Conservation (phyloP, 2,113 vertebrate species). For the Willisornis vidua region DNA sequence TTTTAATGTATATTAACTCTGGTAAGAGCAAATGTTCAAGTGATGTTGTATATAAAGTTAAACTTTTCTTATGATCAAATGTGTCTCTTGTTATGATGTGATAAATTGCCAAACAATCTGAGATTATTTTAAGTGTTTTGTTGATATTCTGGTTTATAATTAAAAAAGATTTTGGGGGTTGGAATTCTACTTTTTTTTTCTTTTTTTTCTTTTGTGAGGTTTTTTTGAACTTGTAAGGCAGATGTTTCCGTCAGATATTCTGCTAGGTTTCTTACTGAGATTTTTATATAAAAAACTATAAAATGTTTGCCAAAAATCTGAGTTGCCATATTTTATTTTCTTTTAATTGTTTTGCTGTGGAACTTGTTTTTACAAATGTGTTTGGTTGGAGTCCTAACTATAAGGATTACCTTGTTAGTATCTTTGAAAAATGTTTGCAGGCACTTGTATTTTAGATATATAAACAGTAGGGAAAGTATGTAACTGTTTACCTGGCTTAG, state of each 20-base stretch:
- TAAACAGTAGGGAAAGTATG: not conserved
- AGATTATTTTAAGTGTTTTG: slow-evolving; percentile 80
- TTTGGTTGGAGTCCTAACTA: not conserved
- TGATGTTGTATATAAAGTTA: slow-evolving; percentile 78
- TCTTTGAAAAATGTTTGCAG: not conserved
- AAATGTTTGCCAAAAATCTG: slow-evolving; percentile 76
- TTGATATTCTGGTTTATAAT: slow-evolving; percentile 81
- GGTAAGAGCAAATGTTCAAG: slow-evolving; percentile 76
- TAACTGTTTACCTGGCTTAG: not conserved
- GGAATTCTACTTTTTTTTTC: slow-evolving; percentile 16
- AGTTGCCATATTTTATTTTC: slow-evolving; percentile 64
- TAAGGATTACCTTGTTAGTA: not conserved
- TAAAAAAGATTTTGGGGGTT: slow-evolving; percentile 67
- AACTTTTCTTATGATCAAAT: slow-evolving; percentile 78
- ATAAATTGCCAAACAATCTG: slow-evolving; percentile 82
- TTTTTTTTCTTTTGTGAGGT: not conserved
- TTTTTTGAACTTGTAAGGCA: slow-evolving; percentile 72
- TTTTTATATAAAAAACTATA: slow-evolving; percentile 84
- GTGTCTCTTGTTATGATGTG: slow-evolving; percentile 76
- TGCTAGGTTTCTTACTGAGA: slow-evolving; percentile 83
- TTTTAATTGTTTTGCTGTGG: not conserved
- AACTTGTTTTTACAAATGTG: not conserved
- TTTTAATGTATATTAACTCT: slow-evolving; percentile 78
- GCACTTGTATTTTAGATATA: not conserved
- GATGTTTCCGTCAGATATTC: slow-evolving; percentile 78